Percentiles rank a stretch among this genome's conserved stretches.
phyloP scores from a whole-genome alignment of 37 sponge, comb jelly and placozoan species.

The Cladorhizidae sp. region DNA sequence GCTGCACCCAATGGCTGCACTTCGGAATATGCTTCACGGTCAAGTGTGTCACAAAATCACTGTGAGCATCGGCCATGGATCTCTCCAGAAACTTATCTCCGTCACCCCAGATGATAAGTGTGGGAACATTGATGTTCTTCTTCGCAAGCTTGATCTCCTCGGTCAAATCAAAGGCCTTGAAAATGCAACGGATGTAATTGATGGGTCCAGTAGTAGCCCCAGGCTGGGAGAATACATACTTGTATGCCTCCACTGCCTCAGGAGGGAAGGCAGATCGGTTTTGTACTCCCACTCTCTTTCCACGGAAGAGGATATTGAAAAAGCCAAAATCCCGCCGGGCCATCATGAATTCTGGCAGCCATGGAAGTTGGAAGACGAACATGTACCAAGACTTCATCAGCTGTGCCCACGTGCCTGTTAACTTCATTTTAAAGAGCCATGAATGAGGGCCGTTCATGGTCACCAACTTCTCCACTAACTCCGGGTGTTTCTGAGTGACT shows the following conservation, averaged over 20 bases:
- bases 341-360: conserved; percentile 61
- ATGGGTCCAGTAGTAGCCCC: conserved; percentile 70
- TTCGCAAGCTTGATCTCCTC: neutral
- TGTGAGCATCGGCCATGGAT: neutral
- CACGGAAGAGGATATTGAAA: conserved; percentile 19
- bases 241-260: conserved; percentile 56
- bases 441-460: conserved; percentile 68
- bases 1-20: conserved; percentile 84
- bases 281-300: conserved; percentile 35
- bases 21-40: conserved; percentile 41
- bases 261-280: conserved; percentile 63
- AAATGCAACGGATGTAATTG: conserved; percentile 69
- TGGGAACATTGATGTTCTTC: conserved; percentile 1
- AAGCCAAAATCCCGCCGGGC: conserved; percentile 46
- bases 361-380: conserved; percentile 56
- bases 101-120: conserved; percentile 26
- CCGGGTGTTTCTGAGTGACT: conserved; percentile 51
- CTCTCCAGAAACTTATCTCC: conserved; percentile 7
- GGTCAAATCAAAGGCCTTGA: neutral
- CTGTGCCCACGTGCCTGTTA: conserved; percentile 13
- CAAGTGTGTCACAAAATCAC: conserved; percentile 3
- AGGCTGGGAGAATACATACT: conserved; percentile 78
- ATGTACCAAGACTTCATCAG: conserved; percentile 41
- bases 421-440: neutral
- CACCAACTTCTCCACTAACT: conserved; percentile 53